A percentile compares a stretch with the other conserved stretches of the same genome.
These are phyloP conservation scores for Squalus acanthias DNA, from an alignment of 2,797 vertebrate species.

Conservation along the genomic window DNA sequence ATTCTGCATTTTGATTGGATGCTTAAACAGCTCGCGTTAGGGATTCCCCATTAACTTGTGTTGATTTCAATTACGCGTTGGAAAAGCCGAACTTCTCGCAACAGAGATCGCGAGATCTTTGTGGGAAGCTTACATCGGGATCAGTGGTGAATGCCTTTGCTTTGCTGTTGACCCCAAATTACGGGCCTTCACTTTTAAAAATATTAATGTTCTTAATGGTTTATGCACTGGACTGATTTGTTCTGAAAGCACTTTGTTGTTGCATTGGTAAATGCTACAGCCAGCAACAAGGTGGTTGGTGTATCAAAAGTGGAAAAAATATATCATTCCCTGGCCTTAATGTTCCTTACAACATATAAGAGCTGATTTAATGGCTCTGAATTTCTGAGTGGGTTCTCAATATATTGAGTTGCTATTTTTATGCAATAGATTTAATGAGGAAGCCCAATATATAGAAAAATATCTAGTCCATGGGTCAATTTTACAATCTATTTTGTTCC, in stretches of 20 bases:
- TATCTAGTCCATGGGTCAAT: not conserved
- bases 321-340: not conserved
- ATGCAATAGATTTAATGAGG: not conserved
- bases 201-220: not conserved
- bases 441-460: not conserved
- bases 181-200: not conserved
- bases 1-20: too few relatives aligned
- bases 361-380: not conserved
- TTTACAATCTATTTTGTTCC: not conserved
- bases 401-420: not conserved
- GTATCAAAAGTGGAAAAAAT: not conserved
- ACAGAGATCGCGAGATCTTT: too few relatives aligned
- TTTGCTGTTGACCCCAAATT: too few relatives aligned
- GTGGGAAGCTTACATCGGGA: too few relatives aligned
- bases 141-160: too few relatives aligned
- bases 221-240: not conserved
- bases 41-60: too few relatives aligned
- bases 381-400: not conserved
- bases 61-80: too few relatives aligned
- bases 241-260: not conserved
- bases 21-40: too few relatives aligned
- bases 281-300: not conserved
- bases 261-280: not conserved
- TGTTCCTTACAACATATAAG: not conserved
- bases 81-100: too few relatives aligned